Percentiles rank a stretch among this genome's conserved stretches.
Evolutionary conservation across 1,140 invertebrate genomes (phyloP).

Genomic region (Colletes gigas): DNA sequence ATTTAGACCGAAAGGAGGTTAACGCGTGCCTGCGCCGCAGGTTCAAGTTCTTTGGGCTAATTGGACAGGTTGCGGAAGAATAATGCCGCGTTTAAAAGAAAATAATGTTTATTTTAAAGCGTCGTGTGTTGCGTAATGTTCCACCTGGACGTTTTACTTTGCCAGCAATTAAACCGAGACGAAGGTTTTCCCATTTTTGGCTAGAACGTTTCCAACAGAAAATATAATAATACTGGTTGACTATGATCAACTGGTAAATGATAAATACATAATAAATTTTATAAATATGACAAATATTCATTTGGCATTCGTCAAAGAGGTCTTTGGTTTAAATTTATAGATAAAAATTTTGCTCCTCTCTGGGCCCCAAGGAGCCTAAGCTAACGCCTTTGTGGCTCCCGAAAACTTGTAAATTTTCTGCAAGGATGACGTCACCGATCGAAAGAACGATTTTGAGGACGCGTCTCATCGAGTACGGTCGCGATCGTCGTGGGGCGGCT

Average conservation of each 20-base stretch:
- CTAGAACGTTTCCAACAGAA: too few relatives aligned
- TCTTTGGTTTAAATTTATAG: too few relatives aligned
- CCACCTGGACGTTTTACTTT: neutral
- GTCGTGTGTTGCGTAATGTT: too few relatives aligned
- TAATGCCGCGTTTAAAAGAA: neutral
- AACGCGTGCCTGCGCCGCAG: neutral
- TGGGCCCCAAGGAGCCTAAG: too few relatives aligned
- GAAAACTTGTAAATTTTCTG: neutral
- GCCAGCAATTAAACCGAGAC: neutral
- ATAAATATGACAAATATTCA: too few relatives aligned
- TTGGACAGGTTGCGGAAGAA: neutral
- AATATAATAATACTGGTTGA: too few relatives aligned
- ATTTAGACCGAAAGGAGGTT: constrained; percentile 35
- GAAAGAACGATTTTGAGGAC: neutral
- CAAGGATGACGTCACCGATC: neutral
- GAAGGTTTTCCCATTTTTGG: neutral
- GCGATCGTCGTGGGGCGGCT: constrained; percentile 30
- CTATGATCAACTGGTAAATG: too few relatives aligned
- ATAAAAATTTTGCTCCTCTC: too few relatives aligned
- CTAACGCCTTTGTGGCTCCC: neutral
- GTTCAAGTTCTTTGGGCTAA: constrained; percentile 20
- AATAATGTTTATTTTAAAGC: neutral
- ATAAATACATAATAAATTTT: too few relatives aligned
- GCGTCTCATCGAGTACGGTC: constrained; percentile 38
- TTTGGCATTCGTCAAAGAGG: too few relatives aligned